Evolutionary conservation across 2,797 vertebrate genomes (phyloP).

Genomic region (Argya squamiceps): DNA sequence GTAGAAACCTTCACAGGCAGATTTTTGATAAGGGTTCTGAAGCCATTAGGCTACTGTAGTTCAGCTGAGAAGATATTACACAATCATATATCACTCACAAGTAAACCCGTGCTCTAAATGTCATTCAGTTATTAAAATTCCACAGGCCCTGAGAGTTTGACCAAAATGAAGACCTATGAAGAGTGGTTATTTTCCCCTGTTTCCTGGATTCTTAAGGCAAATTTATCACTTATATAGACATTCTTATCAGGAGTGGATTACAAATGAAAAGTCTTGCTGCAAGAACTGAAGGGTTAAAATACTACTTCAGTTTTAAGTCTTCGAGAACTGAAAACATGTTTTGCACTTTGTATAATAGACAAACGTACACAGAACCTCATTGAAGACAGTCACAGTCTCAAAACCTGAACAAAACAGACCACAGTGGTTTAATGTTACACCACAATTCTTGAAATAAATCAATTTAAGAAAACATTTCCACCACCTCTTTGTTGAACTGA

Average conservation of each 20-base stretch:
- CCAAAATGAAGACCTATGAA: conserved; percentile 1
- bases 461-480: neutral
- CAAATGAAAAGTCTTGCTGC: neutral
- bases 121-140: conserved; percentile 48
- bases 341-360: neutral
- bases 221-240: neutral
- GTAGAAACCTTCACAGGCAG: neutral
- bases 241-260: neutral
- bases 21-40: neutral
- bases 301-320: neutral
- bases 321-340: neutral
- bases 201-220: neutral
- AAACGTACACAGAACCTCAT: neutral
- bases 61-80: neutral
- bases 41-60: neutral
- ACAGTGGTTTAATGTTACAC: neutral
- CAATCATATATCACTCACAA: neutral
- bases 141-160: neutral
- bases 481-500: neutral
- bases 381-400: neutral
- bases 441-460: neutral
- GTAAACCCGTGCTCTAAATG: conserved; percentile 17
- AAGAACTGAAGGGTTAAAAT: neutral
- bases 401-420: neutral
- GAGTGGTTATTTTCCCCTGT: neutral